Conservation (phyloP, 2,888 invertebrate species). For the Lasiommata megera region DNA sequence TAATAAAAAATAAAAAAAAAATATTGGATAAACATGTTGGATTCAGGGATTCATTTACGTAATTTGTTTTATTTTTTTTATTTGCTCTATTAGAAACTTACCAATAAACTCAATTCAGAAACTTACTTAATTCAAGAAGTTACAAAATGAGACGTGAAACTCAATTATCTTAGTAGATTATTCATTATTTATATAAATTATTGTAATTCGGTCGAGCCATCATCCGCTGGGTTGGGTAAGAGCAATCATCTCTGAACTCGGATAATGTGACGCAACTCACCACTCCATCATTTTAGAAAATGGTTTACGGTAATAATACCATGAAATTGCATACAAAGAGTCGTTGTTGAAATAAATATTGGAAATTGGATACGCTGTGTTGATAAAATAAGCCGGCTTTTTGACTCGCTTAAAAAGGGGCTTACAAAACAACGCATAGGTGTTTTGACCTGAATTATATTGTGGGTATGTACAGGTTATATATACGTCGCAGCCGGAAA, state of each 20-base stretch:
- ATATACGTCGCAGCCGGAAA: no score
- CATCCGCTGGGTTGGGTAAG: slow-evolving; percentile 8
- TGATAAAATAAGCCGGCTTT: not conserved
- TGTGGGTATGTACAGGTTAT: no score
- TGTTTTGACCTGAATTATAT: no score
- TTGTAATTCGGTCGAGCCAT: not conserved
- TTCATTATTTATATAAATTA: slow-evolving; percentile 3
- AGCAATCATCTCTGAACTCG: slow-evolving; percentile 9
- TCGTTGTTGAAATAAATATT: not conserved
- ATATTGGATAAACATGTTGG: no score
- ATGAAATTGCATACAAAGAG: not conserved
- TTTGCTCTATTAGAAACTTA: no score
- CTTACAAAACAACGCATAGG: no score
- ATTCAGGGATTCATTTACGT: no score
- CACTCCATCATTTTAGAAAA: not conserved
- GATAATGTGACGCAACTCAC: slow-evolving; percentile 1
- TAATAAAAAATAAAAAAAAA: no score
- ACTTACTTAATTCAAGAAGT: not conserved
- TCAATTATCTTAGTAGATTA: not conserved
- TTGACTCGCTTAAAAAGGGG: no score
- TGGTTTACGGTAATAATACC: not conserved
- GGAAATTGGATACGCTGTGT: not conserved
- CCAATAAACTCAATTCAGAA: not conserved
- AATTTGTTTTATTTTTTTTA: no score
- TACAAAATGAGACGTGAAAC: not conserved